These are phyloP conservation scores for Sylvia atricapilla DNA, from an alignment of 2,113 vertebrate species.

Conservation along the genomic window DNA sequence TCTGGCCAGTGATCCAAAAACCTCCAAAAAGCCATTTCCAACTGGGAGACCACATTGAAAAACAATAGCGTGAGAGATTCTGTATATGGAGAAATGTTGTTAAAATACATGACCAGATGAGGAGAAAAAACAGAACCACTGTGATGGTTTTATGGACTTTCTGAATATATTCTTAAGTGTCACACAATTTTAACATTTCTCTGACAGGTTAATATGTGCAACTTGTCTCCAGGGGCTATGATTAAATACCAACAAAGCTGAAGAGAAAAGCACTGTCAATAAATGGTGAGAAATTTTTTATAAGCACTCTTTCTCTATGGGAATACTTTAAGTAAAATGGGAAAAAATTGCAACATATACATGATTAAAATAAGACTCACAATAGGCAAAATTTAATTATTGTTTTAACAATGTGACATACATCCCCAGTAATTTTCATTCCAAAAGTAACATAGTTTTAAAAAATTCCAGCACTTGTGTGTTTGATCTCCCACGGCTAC, in stretches of 20 bases:
- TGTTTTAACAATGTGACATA: not conserved
- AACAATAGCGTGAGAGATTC: not conserved
- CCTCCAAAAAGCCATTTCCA: not conserved
- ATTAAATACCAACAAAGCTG: slow-evolving; percentile 32
- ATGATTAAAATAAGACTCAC: not conserved
- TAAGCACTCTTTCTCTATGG: not conserved
- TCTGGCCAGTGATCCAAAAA: not conserved
- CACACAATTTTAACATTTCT: slow-evolving; percentile 23
- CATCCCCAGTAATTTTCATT: not conserved
- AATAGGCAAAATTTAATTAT: not conserved
- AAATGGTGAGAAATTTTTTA: not conserved
- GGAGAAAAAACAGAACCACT: slow-evolving; percentile 11
- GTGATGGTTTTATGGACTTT: slow-evolving; percentile 47
- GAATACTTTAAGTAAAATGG: not conserved
- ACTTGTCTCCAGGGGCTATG: slow-evolving; percentile 8
- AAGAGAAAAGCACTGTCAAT: slow-evolving; percentile 17
- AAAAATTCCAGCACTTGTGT: not conserved
- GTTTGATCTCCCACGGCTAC: not conserved
- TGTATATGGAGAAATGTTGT: not conserved
- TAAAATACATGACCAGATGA: slow-evolving; percentile 14
- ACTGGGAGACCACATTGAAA: not conserved
- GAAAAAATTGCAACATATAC: not conserved
- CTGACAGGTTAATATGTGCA: slow-evolving; percentile 49
- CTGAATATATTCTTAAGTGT: slow-evolving; percentile 33
- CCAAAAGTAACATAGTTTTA: not conserved